A percentile compares a stretch with the other conserved stretches of the same genome.
phyloP scores from a whole-genome alignment of 2,888 invertebrate species.

The Amaurobius ferox region DNA sequence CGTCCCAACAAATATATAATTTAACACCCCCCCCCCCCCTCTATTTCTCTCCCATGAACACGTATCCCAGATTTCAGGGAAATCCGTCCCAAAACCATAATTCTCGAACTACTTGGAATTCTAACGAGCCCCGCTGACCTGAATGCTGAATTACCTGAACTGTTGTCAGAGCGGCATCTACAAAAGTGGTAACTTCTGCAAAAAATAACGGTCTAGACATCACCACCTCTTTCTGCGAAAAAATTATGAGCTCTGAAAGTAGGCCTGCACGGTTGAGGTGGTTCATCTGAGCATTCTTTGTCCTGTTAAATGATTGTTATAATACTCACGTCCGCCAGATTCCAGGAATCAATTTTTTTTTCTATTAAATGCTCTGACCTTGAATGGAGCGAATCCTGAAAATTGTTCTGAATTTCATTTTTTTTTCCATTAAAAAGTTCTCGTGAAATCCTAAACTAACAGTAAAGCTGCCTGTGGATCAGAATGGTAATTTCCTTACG shows the following conservation, averaged over 20 bases:
- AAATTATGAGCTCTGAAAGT: not conserved
- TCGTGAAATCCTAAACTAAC: too few relatives aligned
- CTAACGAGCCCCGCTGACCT: not conserved
- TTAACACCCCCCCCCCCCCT: too few relatives aligned
- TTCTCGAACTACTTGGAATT: not conserved
- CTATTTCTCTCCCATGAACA: too few relatives aligned
- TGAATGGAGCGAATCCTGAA: too few relatives aligned
- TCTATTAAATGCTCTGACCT: too few relatives aligned
- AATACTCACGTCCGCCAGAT: not conserved
- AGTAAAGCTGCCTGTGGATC: too few relatives aligned
- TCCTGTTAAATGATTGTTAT: not conserved
- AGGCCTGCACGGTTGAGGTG: not conserved
- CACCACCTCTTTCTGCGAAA: not conserved
- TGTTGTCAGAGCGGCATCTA: not conserved
- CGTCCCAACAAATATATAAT: too few relatives aligned
- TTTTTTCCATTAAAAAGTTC: too few relatives aligned
- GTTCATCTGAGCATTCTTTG: not conserved
- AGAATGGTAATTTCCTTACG: too few relatives aligned
- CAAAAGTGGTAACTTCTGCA: not conserved
- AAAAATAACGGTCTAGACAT: not conserved
- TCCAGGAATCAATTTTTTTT: not conserved
- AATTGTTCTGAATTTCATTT: too few relatives aligned
- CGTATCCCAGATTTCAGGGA: too few relatives aligned
- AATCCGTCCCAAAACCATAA: too few relatives aligned
- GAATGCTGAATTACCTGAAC: not conserved